Evolutionary conservation across 2,888 invertebrate genomes (phyloP), one percentile per base, ranked within the genome.

Genomic region (Clepsis dumicolana): DNA sequence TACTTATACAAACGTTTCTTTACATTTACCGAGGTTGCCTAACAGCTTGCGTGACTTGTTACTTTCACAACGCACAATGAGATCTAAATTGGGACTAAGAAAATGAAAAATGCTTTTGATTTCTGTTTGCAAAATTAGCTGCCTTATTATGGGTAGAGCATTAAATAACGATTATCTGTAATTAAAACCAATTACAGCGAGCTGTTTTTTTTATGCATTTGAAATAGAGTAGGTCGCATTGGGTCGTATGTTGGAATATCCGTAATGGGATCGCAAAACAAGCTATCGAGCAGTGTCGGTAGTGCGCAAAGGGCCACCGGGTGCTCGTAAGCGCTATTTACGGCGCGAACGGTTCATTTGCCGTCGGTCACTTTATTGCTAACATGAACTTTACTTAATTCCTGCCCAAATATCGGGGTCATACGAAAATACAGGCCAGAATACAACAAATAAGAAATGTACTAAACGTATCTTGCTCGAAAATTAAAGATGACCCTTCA

Each of bases 301-400:
- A 74, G 79, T 73, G 73, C 78, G 75, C 75, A 80, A 77, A 78
- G 83, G 80, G 79, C 76, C 79, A 78, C 74, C 80, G 78, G 78
- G 78, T 80, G 80, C 80, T 81, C 84, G 85, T 86, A 85, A 86
- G 83, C 80, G 81, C 82, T 89, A 86, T 89, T 91, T 89, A 89
- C 84, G 83, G 82, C 77, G 70, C 74, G 74, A 78, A 84, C 84
- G 86, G 86, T 84, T 88, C 85, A 86, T 87, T 90, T 85, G 82
- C 82, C 80, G 81, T 76, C 83, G 83, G 84, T 84, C 83, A 84
- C 82, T 88, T 85, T 86, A 88, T 84, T 81, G 78, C 76, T 68
- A 75, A 73, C 73, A 77, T 85, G 83, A 87, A 86, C 85, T 88
- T 88, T 83, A 85, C 80, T 85, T 85, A 84, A 84, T 64, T 50